Base-by-base conservation (phyloP, 2,113 vertebrate genomes). In the Anser brachyrhynchus region DNA sequence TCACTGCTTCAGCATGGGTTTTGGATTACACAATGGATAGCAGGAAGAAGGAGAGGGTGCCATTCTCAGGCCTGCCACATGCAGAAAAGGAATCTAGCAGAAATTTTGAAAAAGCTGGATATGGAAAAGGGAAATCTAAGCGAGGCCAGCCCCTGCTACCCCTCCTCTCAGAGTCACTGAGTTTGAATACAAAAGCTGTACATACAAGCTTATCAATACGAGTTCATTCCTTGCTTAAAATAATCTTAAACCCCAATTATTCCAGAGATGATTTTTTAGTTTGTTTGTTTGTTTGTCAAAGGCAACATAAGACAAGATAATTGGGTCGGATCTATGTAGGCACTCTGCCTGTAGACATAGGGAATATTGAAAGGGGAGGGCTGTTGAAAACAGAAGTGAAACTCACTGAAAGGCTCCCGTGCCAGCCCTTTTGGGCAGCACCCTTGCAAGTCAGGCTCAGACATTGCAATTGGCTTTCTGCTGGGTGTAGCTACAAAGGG, bases 1-100 rank as follows among this genome's bases (percentile, higher is more conserved):
- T 89, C 91, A 89, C 49, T 85, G 87, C 95, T 96, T 83, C 89
- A 89, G 37, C 81, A 91, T 93, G 91, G 92, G 89, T n/a, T 81
- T 87, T 78, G 87, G 70, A 51, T 92, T 82, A 58, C 37, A 3
- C 21, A 81, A 61, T 25, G 74, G 89, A 49, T 69, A 87, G 35
- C 4, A 35, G 76, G 69, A 69, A 25, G 70, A 49, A 64, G 52
- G 33, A 58, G 64, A 23, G 54, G 76, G 70, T 25, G 26, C 35
- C 44, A 6, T 57, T 89, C 65, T 67, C 39, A 86, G 79, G 62
- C 15, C 65, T 92, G 92, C 79, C 43, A 31, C 4, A 7, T 29
- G 70, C 77, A 75, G 83, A 54, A 49, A 44, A 87, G 67, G 81
- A 74, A 81, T 25, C 28, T 5, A 57, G 58, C 10, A 65, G 82